Percentiles rank a stretch among this genome's conserved stretches.
These are phyloP conservation scores for Aphis craccivora DNA, from an alignment of 1,140 invertebrate genomes.

Conservation along the genomic window DNA sequence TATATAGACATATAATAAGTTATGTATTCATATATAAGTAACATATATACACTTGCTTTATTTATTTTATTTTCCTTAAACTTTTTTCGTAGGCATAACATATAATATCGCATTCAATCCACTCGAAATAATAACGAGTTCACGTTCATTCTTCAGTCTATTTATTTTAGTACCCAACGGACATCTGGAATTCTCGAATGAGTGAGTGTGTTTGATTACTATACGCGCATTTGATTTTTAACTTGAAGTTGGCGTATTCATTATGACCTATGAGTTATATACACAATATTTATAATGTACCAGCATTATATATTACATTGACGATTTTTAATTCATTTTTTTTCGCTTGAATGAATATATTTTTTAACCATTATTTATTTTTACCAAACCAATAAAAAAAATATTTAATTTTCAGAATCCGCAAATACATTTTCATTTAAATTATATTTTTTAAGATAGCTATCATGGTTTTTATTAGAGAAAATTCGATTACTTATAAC, in stretches of 20 bases:
- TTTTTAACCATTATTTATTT: background rate
- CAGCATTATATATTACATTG: background rate
- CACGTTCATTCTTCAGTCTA: background rate
- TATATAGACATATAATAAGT: background rate
- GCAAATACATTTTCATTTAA: background rate
- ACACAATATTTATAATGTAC: background rate
- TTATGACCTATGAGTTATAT: background rate
- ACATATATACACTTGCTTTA: background rate
- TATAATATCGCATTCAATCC: background rate
- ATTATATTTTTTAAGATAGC: background rate
- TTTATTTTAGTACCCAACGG: conserved; percentile 23
- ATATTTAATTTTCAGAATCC: background rate
- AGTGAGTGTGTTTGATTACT: background rate
- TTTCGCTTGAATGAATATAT: background rate
- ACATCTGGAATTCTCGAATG: background rate
- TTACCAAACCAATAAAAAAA: background rate
- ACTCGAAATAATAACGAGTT: conserved; percentile 29
- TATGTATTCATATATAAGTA: background rate
- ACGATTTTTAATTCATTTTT: background rate
- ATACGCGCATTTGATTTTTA: background rate
- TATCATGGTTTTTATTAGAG: background rate
- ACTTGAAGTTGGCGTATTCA: background rate
- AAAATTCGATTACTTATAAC: background rate
- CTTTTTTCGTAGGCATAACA: background rate
- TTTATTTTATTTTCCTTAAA: background rate